These are phyloP conservation scores for Cyclophora albipunctata DNA, from an alignment of 2,888 invertebrate genomes.

Conservation along the genomic window DNA sequence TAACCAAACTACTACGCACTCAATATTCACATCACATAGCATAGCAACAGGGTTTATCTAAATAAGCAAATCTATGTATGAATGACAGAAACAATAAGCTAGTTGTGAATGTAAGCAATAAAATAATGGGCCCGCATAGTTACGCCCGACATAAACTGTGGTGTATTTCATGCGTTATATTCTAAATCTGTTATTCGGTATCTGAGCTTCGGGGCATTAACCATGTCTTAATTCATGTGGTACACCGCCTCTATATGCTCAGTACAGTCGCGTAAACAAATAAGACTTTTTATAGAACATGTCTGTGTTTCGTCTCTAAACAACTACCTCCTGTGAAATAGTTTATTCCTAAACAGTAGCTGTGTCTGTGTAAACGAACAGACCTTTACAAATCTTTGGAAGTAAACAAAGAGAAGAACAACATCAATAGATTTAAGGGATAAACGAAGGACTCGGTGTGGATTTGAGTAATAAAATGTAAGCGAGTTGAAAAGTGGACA, in stretches of 20 bases:
- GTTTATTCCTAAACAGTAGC: constrained; percentile 31
- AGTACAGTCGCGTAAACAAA: constrained; percentile 59
- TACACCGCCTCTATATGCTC: constrained; percentile 48
- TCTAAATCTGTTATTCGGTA: too few relatives aligned
- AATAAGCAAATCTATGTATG: constrained; percentile 17
- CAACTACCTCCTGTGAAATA: constrained; percentile 35
- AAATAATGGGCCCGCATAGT: too few relatives aligned
- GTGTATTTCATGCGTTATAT: too few relatives aligned
- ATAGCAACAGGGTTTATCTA: constrained; percentile 1
- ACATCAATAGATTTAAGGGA: too few relatives aligned
- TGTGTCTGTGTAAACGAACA: constrained; percentile 32
- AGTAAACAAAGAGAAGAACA: too few relatives aligned
- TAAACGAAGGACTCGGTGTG: too few relatives aligned
- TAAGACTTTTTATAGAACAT: constrained; percentile 64
- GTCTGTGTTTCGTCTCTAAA: constrained; percentile 54
- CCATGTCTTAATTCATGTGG: constrained; percentile 47
- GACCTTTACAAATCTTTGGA: too few relatives aligned
- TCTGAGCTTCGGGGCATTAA: constrained; percentile 20
- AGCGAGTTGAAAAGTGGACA: background rate
- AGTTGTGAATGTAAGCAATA: too few relatives aligned
- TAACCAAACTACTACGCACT: constrained; percentile 35
- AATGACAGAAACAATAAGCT: too few relatives aligned
- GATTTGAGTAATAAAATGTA: background rate
- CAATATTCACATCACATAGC: constrained; percentile 36
- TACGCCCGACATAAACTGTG: too few relatives aligned